Base-by-base conservation (phyloP, 2,888 invertebrate species). In the Ichneumon xanthorius region DNA sequence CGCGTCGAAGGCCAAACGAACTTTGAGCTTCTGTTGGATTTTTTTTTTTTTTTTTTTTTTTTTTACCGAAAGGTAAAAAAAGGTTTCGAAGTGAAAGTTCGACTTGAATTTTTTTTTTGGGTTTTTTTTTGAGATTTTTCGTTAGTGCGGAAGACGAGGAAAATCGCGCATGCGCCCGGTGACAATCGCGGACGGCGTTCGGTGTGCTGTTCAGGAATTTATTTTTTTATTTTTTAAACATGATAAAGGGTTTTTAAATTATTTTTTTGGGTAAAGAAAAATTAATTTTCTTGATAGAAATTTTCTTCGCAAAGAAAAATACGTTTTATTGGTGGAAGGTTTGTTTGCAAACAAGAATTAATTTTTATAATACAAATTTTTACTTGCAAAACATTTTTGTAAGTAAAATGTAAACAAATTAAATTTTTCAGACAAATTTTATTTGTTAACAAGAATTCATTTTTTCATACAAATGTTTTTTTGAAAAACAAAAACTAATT, bases 141-240 rank as follows among this genome's bases (percentile, higher is more conserved):
- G 22, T 58, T 82, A n/a, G 37, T 30, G 63, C 26, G 73, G 77
- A 80, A 14, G 73, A 73, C 45, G 65, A 70, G 19, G 55, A 55
- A 48, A 50, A 80, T 82, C 58, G 70, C 86, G 53, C 70, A 77
- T 78, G 80, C 78, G 67, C 19, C 71, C 61, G 58, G 58, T 75
- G 79, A 77, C 79, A 85, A 71, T 82, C n/a, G 61, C 70, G 53
- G 72, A 63, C 55, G 70, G 48, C 33, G 7, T 37, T 73, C 45
- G 19, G 45, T 61, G 58, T 50, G 50, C 63, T 50, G 55, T 40
- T 45, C 6, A 22, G 7, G 26, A 5, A 19, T 33, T 63, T 50
- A n/a, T 67, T 40, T n/a, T 45, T 67, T 33, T 33, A 0, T 33
- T 33, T 33, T 33, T 33, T 33, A 6, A 33, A 6, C 6, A 9